Percentiles rank a stretch among this genome's conserved stretches.
These are phyloP conservation scores for Sycophila sp. DNA, from an alignment of 1,140 invertebrate genomes.

Conservation along the genomic window DNA sequence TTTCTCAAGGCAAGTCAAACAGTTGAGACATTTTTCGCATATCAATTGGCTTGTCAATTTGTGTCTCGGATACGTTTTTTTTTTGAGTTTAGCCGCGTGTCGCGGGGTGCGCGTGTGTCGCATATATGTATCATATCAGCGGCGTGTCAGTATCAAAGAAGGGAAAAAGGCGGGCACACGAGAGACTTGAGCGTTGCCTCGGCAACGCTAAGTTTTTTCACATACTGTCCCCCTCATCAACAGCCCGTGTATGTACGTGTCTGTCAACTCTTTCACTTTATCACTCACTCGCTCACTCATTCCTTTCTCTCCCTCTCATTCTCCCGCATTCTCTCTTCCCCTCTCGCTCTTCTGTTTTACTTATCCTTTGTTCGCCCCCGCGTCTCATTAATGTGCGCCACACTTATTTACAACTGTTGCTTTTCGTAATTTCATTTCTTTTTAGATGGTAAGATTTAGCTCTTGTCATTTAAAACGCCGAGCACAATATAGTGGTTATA, in stretches of 20 bases:
- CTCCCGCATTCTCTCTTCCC: neutral
- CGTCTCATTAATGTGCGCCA: too few species aligned
- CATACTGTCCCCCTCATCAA: neutral
- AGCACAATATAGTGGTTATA: constrained; percentile 23
- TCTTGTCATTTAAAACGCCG: constrained; percentile 29
- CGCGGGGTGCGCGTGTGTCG: neutral
- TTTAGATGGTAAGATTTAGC: constrained; percentile 20
- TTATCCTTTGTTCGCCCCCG: neutral
- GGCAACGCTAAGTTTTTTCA: neutral
- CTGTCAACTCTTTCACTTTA: neutral
- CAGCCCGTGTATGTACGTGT: neutral
- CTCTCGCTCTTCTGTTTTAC: neutral
- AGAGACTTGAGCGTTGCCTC: neutral
- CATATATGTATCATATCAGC: neutral
- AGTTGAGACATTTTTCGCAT: constrained; percentile 16
- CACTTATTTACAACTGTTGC: neutral
- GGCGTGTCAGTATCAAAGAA: neutral
- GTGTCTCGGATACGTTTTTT: neutral
- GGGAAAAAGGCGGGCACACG: neutral
- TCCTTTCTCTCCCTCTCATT: neutral
- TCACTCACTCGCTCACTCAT: neutral
- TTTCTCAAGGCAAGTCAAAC: constrained; percentile 6
- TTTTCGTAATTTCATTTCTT: constrained; percentile 10
- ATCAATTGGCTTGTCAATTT: constrained; percentile 7
- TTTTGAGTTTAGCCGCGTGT: neutral